Evolutionary conservation across 2,888 invertebrate genomes (phyloP).

Genomic region (Phlogophora meticulosa): DNA sequence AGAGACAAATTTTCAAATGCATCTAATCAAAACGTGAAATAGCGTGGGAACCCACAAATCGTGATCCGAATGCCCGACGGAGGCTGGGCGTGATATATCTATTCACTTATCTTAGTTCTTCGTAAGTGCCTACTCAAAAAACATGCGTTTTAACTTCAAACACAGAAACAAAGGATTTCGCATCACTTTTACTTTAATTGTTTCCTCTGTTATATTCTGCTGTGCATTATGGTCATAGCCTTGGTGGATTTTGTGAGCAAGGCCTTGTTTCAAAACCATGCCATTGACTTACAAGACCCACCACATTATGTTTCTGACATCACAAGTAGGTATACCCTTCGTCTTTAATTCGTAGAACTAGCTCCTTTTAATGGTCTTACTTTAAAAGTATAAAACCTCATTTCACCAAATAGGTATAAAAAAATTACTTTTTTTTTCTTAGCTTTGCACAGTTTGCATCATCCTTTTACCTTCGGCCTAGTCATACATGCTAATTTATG

Average conservation of each 20-base stretch:
- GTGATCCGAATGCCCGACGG: slow-evolving; percentile 58
- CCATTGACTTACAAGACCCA: not conserved
- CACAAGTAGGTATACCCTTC: too few relatives aligned
- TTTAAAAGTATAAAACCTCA: not conserved
- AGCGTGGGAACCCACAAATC: slow-evolving; percentile 61
- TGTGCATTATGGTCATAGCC: not conserved
- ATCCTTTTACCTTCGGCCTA: slow-evolving; percentile 48
- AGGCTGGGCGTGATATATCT: slow-evolving; percentile 47
- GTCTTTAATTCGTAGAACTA: too few relatives aligned
- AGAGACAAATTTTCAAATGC: slow-evolving; percentile 29
- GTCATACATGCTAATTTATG: slow-evolving; percentile 54
- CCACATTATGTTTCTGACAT: not conserved
- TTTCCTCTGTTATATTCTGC: slow-evolving; percentile 12
- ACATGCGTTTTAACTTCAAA: slow-evolving; percentile 20
- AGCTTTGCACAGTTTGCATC: slow-evolving; percentile 30
- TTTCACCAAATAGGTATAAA: slow-evolving; percentile 8
- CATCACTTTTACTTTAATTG: slow-evolving; percentile 41
- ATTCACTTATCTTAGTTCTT: slow-evolving; percentile 41
- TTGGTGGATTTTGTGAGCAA: slow-evolving; percentile 6
- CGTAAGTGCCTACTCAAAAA: slow-evolving; percentile 1
- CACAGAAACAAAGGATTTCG: slow-evolving; percentile 18
- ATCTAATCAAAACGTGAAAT: slow-evolving; percentile 44
- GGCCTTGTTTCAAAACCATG: slow-evolving; percentile 10
- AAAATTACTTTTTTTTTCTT: too few relatives aligned
- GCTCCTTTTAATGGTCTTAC: not conserved